Conservation (phyloP, 1,140 invertebrate species). For the Steinernema feltiae region DNA sequence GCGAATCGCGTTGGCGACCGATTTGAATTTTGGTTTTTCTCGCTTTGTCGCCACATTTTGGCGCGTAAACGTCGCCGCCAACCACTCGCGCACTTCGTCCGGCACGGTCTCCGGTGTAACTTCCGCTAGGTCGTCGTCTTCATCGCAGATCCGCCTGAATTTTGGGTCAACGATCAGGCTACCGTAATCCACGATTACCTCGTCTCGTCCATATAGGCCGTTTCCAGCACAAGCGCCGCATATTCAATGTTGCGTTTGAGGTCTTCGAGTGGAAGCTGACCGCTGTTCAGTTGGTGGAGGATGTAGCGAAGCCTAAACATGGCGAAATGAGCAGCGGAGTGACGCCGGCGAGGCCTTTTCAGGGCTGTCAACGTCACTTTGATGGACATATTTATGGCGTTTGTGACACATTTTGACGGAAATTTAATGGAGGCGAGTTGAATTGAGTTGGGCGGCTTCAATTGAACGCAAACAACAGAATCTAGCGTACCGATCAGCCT, state of each 20-base stretch:
- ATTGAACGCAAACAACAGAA: too few relatives aligned
- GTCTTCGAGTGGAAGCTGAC: slow-evolving; percentile 54
- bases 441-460: too few relatives aligned
- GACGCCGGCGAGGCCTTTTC: neutral
- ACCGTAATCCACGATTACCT: slow-evolving; percentile 32
- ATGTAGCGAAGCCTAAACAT: slow-evolving; percentile 56
- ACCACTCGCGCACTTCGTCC: slow-evolving; percentile 84
- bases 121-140: slow-evolving; percentile 57
- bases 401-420: neutral
- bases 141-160: slow-evolving; percentile 56
- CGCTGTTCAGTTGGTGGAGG: slow-evolving; percentile 54
- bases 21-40: slow-evolving; percentile 71
- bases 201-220: slow-evolving; percentile 58
- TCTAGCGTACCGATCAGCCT: too few relatives aligned
- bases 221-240: slow-evolving; percentile 57
- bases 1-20: slow-evolving; percentile 91
- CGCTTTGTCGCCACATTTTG: slow-evolving; percentile 69
- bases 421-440: too few relatives aligned
- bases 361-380: slow-evolving; percentile 7
- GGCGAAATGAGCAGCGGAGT: neutral
- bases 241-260: slow-evolving; percentile 57
- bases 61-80: slow-evolving; percentile 92
- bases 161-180: too few relatives aligned
- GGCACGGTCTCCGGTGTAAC: slow-evolving; percentile 57
- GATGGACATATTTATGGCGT: slow-evolving; percentile 6